These are phyloP conservation scores for Latheticus oryzae DNA, from an alignment of 2,888 invertebrate species.

Conservation along the genomic window DNA sequence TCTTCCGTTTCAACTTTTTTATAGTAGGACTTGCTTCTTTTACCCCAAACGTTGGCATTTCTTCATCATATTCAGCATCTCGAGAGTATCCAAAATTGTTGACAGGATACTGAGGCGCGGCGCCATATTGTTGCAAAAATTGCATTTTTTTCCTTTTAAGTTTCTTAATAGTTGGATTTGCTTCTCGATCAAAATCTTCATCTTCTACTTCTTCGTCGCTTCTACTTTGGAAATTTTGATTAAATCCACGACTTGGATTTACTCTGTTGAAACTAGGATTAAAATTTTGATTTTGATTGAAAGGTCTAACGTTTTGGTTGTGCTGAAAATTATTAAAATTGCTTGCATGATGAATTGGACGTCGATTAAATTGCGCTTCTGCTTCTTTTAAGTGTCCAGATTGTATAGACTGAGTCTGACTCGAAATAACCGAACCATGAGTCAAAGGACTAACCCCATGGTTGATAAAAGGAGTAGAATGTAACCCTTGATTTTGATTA, in stretches of 20 bases:
- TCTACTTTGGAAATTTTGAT: too few relatives aligned
- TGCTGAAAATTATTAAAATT: too few relatives aligned
- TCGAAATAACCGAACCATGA: not conserved
- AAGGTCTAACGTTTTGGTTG: too few relatives aligned
- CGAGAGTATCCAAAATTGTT: slow-evolving; percentile 3
- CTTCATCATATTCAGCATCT: slow-evolving; percentile 16
- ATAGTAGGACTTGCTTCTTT: not conserved
- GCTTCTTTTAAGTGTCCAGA: too few relatives aligned
- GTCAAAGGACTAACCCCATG: too few relatives aligned
- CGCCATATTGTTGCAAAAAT: not conserved
- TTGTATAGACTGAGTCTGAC: too few relatives aligned
- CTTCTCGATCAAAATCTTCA: slow-evolving; percentile 6
- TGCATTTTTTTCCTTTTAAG: not conserved
- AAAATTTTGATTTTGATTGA: too few relatives aligned
- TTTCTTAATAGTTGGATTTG: slow-evolving; percentile 2
- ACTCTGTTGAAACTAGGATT: too few relatives aligned
- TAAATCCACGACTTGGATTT: too few relatives aligned
- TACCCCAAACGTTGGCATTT: too few relatives aligned
- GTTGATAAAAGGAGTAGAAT: not conserved
- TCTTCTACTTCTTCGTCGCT: not conserved
- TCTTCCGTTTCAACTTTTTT: not conserved
- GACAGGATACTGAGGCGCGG: slow-evolving; percentile 2
- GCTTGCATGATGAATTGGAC: too few relatives aligned
- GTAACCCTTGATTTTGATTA: slow-evolving; percentile 34
- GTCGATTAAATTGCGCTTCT: too few relatives aligned